Base-by-base conservation (phyloP, 2,797 vertebrate species). In the Chelon labrosus region DNA sequence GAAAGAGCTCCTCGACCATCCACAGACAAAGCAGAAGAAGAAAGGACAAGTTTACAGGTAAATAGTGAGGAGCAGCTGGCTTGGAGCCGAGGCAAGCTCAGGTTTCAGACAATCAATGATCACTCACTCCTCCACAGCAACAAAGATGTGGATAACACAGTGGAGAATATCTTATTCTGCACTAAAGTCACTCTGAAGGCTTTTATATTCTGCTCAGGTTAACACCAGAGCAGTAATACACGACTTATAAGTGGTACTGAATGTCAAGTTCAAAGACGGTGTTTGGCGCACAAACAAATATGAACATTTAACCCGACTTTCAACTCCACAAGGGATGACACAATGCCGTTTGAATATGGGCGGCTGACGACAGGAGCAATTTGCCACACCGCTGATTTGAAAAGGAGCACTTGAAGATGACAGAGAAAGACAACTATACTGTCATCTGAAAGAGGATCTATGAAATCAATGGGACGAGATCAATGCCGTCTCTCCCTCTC, bases 381-480 rank as follows among this genome's bases (percentile, higher is more conserved):
- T 88, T 89, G 75, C 83, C 73, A 84, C 78, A 56, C 70, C 42
- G 55, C 74, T 63, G 84, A 82, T 86, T 92, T 89, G 74, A 89
- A 91, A 93, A 87, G 83, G 81, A 89, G 84, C 89, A 88, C 85
- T 88, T 83, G 85, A 88, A 87, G 89, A 92, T 87, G 90, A 88
- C 92, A 94, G 83, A 80, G 77, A 85, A 80, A 92, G 91, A 89
- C 88, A 86, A 92, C 86, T 93, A 87, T 83, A 89, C 87, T 85
- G 89, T 91, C 91, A 89, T 89, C 87, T 88, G 85, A 84, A 92
- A 93, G 83, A 83, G 85, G 88, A 93, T 94, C 91, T 89, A 86
- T 89, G 83, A 92, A 94, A 93, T 94, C 93, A 92, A 92, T 93
- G 87, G 73, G 82, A 80, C 49, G 62, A 90, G 88, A 94, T 94